Evolutionary conservation across 2,888 invertebrate species (phyloP), one percentile per base, ranked within the genome.

Genomic region (Nesidiocoris tenuis): DNA sequence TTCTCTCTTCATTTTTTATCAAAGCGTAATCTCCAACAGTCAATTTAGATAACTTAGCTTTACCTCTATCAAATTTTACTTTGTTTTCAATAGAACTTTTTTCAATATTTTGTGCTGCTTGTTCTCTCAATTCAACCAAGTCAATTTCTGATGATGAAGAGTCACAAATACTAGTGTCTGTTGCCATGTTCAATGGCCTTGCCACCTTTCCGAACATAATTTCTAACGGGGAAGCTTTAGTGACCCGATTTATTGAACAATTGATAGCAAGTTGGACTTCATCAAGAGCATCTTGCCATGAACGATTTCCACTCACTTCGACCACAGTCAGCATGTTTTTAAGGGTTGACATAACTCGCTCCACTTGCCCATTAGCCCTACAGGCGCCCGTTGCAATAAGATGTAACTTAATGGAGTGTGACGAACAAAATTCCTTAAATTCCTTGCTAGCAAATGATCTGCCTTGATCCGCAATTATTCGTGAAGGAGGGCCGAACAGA

Each of bases 371-470:
- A 71, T 82, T 82, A 5, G 81, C 81, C 5, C 82, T 77, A 19
- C 75, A 64, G 7, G 77, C 19, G 1, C 81, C 81, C 79, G n/a
- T 80, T 2, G 81, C 80, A 18, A 81, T 81, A 0, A 81, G 54
- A 75, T 81, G 80, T 1, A 79, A 54, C 19, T 74, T 61, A 2
- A 79, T 72, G 2, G 64, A 12, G 61, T 78, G 78, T 5, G 19
- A 5, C 3, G 7, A 23, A 76, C 79, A 79, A 74, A 75, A 79
- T 1, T 78, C 67, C 18, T 76, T 39, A 67, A 79, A 78, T 39
- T 79, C 74, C 56, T 70, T 77, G 18, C 72, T 76, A 3, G 79
- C 67, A 65, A 78, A 79, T n/a, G 18, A 70, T 18, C 70, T 12
- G 5, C 70, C 70, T 21, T 61, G 70, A 22, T 70, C 70, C n/a